Evolutionary conservation across 1,140 invertebrate species (phyloP).

Genomic region (Mactra quadrangularis): DNA sequence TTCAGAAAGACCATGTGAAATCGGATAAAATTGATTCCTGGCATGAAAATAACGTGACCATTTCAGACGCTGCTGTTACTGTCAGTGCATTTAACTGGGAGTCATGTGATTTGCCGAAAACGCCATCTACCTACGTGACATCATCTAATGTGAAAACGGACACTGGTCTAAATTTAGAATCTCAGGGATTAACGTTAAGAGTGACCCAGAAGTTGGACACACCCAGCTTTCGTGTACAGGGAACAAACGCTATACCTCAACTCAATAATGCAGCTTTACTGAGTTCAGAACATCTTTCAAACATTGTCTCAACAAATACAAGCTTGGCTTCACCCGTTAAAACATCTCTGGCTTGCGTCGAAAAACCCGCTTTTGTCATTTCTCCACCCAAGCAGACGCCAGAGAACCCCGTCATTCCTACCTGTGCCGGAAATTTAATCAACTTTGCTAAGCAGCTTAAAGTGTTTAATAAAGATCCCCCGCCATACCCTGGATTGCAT

Average conservation of each 20-base stretch:
- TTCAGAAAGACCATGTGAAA: constrained; percentile 19
- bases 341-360: too few relatives aligned
- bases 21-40: not conserved
- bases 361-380: too few relatives aligned
- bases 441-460: constrained; percentile 22
- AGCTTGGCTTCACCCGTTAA: too few relatives aligned
- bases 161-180: not conserved
- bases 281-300: too few relatives aligned
- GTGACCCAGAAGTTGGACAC: not conserved
- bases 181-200: constrained; percentile 20
- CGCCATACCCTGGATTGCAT: constrained; percentile 25
- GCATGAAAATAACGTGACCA: not conserved
- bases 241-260: constrained; percentile 27
- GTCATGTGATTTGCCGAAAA: not conserved
- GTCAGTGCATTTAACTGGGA: constrained; percentile 8
- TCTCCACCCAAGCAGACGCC: too few relatives aligned
- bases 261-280: too few relatives aligned
- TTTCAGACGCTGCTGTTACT: not conserved
- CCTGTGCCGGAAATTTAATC: constrained; percentile 13
- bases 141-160: constrained; percentile 7
- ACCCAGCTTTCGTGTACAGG: not conserved
- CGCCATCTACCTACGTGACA: not conserved
- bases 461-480: constrained; percentile 22
- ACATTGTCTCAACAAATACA: too few relatives aligned
- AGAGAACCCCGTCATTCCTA: not conserved